A percentile compares a stretch with the other conserved stretches of the same genome.
phyloP scores from a whole-genome alignment of 2,113 vertebrate species.

The Micromys minutus region DNA sequence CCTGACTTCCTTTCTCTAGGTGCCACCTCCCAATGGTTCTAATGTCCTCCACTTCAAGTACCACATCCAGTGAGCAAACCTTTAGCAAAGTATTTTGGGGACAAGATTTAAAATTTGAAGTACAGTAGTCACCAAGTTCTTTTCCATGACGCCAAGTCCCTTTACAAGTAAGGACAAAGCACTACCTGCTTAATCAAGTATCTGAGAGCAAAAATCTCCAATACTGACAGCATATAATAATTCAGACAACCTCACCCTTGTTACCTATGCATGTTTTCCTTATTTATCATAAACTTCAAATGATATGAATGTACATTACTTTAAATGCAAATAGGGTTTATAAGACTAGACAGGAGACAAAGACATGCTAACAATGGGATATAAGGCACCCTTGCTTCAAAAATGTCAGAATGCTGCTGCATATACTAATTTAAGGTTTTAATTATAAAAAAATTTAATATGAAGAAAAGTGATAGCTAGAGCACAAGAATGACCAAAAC shows the following conservation, averaged over 20 bases:
- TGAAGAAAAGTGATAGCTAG: no score
- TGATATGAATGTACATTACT: not conserved
- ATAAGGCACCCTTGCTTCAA: not conserved
- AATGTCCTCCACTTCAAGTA: not conserved
- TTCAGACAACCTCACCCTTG: not conserved
- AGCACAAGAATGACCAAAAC: not conserved
- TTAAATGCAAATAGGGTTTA: not conserved
- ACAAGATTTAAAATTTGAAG: not conserved
- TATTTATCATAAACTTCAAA: constrained; percentile 6
- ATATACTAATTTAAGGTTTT: not conserved
- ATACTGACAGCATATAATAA: not conserved
- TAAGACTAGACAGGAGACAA: not conserved
- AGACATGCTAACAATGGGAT: not conserved
- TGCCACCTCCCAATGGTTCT: not conserved
- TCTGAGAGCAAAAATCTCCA: not conserved
- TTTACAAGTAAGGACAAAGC: not conserved
- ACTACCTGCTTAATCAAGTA: not conserved
- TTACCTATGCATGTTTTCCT: not conserved
- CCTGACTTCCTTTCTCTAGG: not conserved
- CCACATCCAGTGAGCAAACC: not conserved
- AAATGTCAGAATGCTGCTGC: not conserved
- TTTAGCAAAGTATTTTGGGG: not conserved
- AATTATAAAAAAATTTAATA: not conserved
- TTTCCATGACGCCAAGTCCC: not conserved
- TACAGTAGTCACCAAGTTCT: not conserved